Evolutionary conservation across 2,888 invertebrate genomes (phyloP).

Genomic region (Campoplex capitator): DNA sequence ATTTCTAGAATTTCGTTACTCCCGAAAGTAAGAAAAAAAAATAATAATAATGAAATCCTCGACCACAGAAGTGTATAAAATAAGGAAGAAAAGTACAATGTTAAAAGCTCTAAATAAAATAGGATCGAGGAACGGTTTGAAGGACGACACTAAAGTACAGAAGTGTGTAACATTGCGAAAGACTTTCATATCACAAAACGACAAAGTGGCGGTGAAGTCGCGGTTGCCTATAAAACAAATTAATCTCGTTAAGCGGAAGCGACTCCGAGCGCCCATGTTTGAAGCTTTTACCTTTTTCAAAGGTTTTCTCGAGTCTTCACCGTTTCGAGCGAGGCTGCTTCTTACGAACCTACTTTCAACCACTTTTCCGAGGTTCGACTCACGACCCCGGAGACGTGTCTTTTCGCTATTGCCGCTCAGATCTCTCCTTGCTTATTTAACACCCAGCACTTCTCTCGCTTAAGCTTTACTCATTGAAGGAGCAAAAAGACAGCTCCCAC

Average conservation of each 20-base stretch:
- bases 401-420: constrained; percentile 33
- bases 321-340: constrained; percentile 13
- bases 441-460: constrained; percentile 57
- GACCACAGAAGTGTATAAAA: neutral
- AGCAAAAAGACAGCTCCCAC: constrained; percentile 31
- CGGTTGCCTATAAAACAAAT: constrained; percentile 82
- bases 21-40: neutral
- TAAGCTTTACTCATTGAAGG: constrained; percentile 46
- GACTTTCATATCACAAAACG: constrained; percentile 77
- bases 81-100: neutral
- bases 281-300: constrained; percentile 76
- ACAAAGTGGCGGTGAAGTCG: constrained; percentile 76
- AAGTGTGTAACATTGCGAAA: constrained; percentile 72
- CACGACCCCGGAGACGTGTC: constrained; percentile 32
- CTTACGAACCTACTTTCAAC: constrained; percentile 36
- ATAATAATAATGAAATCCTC: neutral
- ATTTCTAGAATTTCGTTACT: neutral
- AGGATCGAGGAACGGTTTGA: constrained; percentile 61
- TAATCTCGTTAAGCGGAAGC: constrained; percentile 81
- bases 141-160: constrained; percentile 60
- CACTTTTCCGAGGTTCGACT: constrained; percentile 58
- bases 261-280: constrained; percentile 71
- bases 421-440: constrained; percentile 61
- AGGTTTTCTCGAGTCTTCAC: constrained; percentile 68
- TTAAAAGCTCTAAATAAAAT: constrained; percentile 55